Base-by-base conservation (phyloP, 2,888 invertebrate genomes). In the Cyclophora punctaria region DNA sequence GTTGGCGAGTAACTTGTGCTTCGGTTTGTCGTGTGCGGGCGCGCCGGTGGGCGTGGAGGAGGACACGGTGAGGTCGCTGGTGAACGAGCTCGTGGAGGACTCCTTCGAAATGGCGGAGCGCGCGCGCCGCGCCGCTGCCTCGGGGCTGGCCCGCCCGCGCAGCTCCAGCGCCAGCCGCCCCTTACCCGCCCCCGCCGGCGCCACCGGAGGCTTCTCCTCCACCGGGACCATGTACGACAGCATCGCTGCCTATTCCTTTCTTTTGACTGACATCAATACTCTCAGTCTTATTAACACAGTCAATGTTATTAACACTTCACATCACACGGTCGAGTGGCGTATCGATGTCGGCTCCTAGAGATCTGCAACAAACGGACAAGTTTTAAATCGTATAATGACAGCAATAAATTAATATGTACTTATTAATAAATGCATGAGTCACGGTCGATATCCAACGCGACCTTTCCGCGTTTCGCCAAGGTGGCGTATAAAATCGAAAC, bases 211-310 rank as follows among this genome's bases (percentile, higher is more conserved):
- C 78, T 94, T 94, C 75, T 94, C 93, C 71, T 93, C 94, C 70
- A 93, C 91, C 48, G 94, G 94, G 66, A 94, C 89, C 93, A 94
- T 93, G 77, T 94, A 94, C 62, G 94, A 94, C 87, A 94, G 88
- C 94, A 94, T 94, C 52, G 75, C 77, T 77, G 75, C 46, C 68
- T 63, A 59, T 34, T 54, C 49, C 49, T 48, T 55, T 46, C 44
- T 51, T 52, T 52, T 55, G 52, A 53, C 50, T 53, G 55, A 55
- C 69, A 59, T 60, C 20, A 58, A 57, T 5, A 49, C 34, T 51
- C 52, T 52, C 47, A 52, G 53, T 56, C 53, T 56, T 48, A 41
- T 44, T 48, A 35, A 41, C 35, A 49, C 41, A 51, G 50, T 47
- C 48, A 44, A 50, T 55, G 47, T 58, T 53, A 49, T 55, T 60